phyloP scores from a whole-genome alignment of 1,140 invertebrate genomes.

The Drosophila sp. region DNA sequence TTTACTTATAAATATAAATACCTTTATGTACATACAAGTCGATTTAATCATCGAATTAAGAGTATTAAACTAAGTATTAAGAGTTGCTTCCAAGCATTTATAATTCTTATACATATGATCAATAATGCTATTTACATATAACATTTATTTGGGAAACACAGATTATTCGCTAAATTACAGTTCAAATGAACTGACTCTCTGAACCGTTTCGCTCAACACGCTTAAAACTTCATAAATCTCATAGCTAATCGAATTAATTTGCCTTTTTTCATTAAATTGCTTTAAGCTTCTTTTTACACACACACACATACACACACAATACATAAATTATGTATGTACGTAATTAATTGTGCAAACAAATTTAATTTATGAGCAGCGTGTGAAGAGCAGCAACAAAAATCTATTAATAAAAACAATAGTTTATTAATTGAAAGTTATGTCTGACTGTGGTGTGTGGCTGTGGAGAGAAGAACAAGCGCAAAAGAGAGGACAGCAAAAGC shows the following conservation, averaged over 20 bases:
- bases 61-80: too few relatives aligned
- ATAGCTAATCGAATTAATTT: constrained; percentile 13
- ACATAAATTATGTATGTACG: constrained; percentile 14
- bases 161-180: too few relatives aligned
- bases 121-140: too few relatives aligned
- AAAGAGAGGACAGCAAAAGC: constrained; percentile 13
- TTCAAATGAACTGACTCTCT: constrained; percentile 10
- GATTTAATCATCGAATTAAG: too few relatives aligned
- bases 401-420: constrained; percentile 80
- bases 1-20: too few relatives aligned
- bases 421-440: constrained; percentile 80
- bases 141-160: too few relatives aligned
- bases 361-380: constrained; percentile 43
- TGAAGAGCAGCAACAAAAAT: constrained; percentile 53
- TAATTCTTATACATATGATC: too few relatives aligned
- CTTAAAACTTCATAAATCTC: not conserved
- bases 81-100: too few relatives aligned
- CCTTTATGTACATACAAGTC: too few relatives aligned
- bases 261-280: constrained; percentile 2
- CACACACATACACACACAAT: constrained; percentile 7
- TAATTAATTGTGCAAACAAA: constrained; percentile 78
- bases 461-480: too few relatives aligned
- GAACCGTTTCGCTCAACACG: not conserved
- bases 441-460: constrained; percentile 43
- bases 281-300: constrained; percentile 7